Percentiles rank a stretch among this genome's conserved stretches.
phyloP scores from a whole-genome alignment of 2,888 invertebrate species.

The Augiades crinisus region DNA sequence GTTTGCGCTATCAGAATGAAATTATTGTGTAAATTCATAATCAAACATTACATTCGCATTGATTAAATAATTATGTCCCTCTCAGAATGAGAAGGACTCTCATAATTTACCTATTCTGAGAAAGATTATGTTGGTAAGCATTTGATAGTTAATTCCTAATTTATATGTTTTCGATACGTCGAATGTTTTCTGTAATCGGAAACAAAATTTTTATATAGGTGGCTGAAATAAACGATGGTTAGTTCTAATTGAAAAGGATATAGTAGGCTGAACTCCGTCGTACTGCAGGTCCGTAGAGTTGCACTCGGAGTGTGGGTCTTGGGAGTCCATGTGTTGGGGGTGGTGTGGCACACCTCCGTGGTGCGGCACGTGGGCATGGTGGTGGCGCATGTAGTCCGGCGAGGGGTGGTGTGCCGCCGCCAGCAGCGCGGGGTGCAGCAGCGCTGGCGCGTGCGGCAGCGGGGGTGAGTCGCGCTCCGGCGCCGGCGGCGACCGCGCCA shows the following conservation, averaged over 20 bases:
- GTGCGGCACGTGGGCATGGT: slow-evolving; percentile 88
- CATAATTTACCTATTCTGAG: too few species aligned
- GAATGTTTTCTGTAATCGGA: too few species aligned
- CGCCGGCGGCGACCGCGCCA: slow-evolving; percentile 81
- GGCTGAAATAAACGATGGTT: neutral
- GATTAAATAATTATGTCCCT: too few species aligned
- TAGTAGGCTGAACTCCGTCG: slow-evolving; percentile 96
- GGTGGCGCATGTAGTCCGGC: slow-evolving; percentile 88
- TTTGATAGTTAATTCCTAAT: too few species aligned
- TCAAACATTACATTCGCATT: too few species aligned
- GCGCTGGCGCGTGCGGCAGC: slow-evolving; percentile 91
- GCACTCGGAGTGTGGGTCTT: slow-evolving; percentile 94
- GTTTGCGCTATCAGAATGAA: too few species aligned
- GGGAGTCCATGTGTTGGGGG: slow-evolving; percentile 92
- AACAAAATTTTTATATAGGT: too few species aligned
- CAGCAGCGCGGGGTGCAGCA: slow-evolving; percentile 92
- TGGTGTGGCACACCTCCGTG: slow-evolving; percentile 87
- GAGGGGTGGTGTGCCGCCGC: slow-evolving; percentile 92
- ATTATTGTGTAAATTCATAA: too few species aligned
- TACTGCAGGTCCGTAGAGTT: slow-evolving; percentile 95
- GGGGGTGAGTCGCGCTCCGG: slow-evolving; percentile 91
- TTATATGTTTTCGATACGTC: too few species aligned
- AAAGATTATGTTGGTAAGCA: too few species aligned
- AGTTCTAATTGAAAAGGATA: slow-evolving; percentile 91
- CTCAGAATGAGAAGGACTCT: too few species aligned